Evolutionary conservation across 2,888 invertebrate species (phyloP).

Genomic region (Chymomyza caudatula): DNA sequence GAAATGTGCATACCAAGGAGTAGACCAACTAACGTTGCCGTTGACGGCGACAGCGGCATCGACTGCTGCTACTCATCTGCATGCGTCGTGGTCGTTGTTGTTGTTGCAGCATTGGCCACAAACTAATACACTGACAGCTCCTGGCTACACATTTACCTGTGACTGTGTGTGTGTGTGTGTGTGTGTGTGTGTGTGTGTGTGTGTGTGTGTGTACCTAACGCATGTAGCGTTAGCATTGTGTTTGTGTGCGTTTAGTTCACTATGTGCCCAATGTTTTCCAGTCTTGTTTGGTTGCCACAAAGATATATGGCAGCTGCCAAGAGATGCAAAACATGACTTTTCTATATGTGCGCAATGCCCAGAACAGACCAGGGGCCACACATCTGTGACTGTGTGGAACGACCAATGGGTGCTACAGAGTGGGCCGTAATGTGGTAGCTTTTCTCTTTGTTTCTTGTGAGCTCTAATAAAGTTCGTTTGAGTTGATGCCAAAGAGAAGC

Average conservation of each 20-base stretch:
- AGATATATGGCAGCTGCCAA: slow-evolving; percentile 71
- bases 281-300: slow-evolving; percentile 49
- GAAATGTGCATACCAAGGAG: slow-evolving; percentile 70
- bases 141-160: slow-evolving; percentile 27
- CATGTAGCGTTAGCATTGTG: background rate
- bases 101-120: slow-evolving; percentile 46
- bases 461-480: no score
- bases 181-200: slow-evolving; percentile 8
- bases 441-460: no score
- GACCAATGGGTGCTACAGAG: background rate
- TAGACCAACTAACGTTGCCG: slow-evolving; percentile 28
- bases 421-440: background rate
- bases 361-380: background rate
- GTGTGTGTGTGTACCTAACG: slow-evolving; percentile 9
- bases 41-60: slow-evolving; percentile 9
- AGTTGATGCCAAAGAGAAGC: no score
- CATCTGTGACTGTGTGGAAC: background rate
- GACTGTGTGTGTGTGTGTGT: slow-evolving; percentile 1
- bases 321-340: slow-evolving; percentile 68
- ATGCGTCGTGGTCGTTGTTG: slow-evolving; percentile 21
- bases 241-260: slow-evolving; percentile 25
- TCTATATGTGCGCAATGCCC: slow-evolving; percentile 29
- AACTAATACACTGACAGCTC: slow-evolving; percentile 49
- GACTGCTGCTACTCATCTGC: slow-evolving; percentile 49
- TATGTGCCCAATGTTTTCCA: slow-evolving; percentile 46